Evolutionary conservation across 2,797 vertebrate genomes (phyloP).

Genomic region (Pitangus sulphuratus): DNA sequence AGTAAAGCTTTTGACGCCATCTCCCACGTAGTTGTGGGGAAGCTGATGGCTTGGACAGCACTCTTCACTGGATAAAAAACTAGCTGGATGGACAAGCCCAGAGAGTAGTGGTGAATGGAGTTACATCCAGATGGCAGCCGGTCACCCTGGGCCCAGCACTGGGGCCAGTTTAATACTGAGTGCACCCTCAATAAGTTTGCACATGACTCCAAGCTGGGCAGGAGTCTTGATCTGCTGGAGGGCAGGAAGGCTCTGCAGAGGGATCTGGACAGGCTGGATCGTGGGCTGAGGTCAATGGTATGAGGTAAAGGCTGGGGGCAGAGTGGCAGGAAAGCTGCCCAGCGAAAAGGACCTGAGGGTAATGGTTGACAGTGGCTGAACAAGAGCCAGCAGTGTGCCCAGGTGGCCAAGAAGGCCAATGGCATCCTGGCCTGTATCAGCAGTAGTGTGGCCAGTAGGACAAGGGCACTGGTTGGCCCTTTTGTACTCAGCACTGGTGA

Average conservation of each 20-base stretch:
- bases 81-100: not conserved
- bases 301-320: not conserved
- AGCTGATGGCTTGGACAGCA: accelerated
- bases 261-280: not conserved
- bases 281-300: not conserved
- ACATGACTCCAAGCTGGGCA: too few relatives aligned
- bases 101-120: not conserved
- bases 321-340: not conserved
- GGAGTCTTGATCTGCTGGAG: not conserved
- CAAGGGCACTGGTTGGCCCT: not conserved
- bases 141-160: not conserved
- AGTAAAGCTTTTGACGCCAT: not conserved
- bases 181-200: not conserved
- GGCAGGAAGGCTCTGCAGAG: not conserved
- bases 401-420: not conserved
- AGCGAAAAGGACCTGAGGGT: not conserved
- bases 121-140: accelerated
- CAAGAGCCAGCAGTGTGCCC: not conserved
- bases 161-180: accelerated
- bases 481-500: not conserved
- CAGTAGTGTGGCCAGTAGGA: not conserved
- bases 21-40: accelerated
- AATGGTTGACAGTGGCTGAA: not conserved
- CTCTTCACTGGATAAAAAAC: not conserved
- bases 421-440: not conserved